These are phyloP conservation scores for Tretioscincus oriximinensis DNA, from an alignment of 2,113 vertebrate species.

Conservation along the genomic window DNA sequence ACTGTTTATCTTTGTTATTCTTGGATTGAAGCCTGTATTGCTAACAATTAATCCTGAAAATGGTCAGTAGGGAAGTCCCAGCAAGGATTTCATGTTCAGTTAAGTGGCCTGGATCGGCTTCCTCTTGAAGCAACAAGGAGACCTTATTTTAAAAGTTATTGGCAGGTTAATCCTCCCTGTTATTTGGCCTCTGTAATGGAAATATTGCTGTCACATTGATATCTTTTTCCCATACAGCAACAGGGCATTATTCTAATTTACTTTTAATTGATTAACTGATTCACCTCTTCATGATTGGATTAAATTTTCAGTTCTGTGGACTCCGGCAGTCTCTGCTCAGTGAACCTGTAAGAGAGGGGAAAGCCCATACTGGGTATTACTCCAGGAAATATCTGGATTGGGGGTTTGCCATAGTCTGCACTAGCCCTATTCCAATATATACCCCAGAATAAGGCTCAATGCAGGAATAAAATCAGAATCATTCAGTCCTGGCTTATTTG, in stretches of 20 bases:
- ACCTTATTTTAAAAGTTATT: neutral
- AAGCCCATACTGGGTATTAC: too few relatives aligned
- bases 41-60: neutral
- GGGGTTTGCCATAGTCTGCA: too few relatives aligned
- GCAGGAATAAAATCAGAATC: too few relatives aligned
- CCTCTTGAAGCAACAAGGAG: neutral
- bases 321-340: neutral
- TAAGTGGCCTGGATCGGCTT: constrained; percentile 8
- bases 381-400: too few relatives aligned
- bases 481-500: too few relatives aligned
- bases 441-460: too few relatives aligned
- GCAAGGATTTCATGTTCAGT: constrained; percentile 37
- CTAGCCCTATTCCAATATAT: too few relatives aligned
- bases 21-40: too few relatives aligned
- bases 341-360: too few relatives aligned
- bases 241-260: neutral
- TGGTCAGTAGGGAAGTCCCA: neutral
- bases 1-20: too few relatives aligned
- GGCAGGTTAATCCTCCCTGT: neutral
- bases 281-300: neutral
- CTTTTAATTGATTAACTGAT: constrained; percentile 10
- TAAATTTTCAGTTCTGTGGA: neutral
- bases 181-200: neutral
- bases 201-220: constrained; percentile 2
- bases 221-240: neutral